These are phyloP conservation scores for Telmatochromis sp. DNA, from an alignment of 2,113 vertebrate species.

Conservation along the genomic window DNA sequence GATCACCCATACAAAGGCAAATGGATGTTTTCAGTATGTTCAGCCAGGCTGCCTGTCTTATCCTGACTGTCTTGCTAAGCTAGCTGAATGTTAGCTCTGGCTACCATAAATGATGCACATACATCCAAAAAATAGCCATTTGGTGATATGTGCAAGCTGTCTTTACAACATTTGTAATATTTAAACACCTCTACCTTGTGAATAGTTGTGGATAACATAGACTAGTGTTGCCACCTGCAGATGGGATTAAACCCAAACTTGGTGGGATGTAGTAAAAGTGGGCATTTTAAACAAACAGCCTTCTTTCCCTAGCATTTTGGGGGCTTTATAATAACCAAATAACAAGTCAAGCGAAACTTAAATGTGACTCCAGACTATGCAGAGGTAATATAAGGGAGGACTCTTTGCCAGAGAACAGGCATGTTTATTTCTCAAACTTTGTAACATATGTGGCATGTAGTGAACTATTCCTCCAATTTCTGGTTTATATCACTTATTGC, in stretches of 20 bases:
- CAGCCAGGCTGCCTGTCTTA: not conserved
- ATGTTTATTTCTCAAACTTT: not conserved
- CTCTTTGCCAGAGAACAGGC: not conserved
- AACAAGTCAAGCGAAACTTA: not conserved
- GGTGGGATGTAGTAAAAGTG: not conserved
- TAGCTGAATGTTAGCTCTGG: not conserved
- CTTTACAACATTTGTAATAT: not conserved
- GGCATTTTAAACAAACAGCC: not conserved
- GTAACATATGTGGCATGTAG: not conserved
- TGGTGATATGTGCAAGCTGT: not conserved
- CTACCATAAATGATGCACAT: not conserved
- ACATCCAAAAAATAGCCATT: not conserved
- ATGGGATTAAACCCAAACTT: not conserved
- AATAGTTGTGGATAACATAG: not conserved
- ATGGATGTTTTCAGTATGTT: not conserved
- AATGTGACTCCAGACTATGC: not conserved
- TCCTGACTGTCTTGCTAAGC: not conserved
- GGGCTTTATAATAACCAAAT: not conserved
- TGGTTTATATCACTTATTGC: not conserved
- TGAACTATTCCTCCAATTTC: not conserved
- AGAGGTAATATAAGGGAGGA: not conserved
- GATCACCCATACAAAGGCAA: not conserved
- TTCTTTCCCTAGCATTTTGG: not conserved
- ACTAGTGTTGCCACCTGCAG: not conserved
- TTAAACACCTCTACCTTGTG: not conserved